Evolutionary conservation across 2,888 invertebrate species (phyloP), one percentile per base, ranked within the genome.

Genomic region (Pasiphila rectangulata): DNA sequence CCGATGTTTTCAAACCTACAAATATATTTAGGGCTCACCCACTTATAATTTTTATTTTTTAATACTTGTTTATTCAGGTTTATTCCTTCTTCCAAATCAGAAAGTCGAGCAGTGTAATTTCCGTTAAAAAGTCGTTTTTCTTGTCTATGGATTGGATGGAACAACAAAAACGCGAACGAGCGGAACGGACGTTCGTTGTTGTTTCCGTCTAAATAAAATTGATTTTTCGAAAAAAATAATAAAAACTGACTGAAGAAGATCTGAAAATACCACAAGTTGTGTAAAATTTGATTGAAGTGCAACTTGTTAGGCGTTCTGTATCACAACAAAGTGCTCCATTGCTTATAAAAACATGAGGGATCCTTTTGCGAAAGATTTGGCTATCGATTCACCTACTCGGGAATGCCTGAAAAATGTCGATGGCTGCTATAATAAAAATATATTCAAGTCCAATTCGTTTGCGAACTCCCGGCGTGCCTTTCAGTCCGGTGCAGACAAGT

Each of bases 401-500:
- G 82, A 85, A 46, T 85, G 83, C 60, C 66, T 84, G 38, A 79
- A 71, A 62, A 84, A 85, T 57, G 73, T 80, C 3, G 87, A 88
- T 53, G 82, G 86, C 43, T 88, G 87, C 64, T 87, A 80, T 56
- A 85, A 79, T 61, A 85, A 74, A 60, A 84, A 75, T 59, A 56
- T 88, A 61, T 73, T 83, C 78, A 79, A 88, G 77, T 65, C 83
- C 12, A 80, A 74, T 58, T 81, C 87, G 4, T 85, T 93, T 25
- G 91, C 90, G 21, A 93, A 91, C 66, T 92, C 93, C 4, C 89
- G 92, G 53, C 90, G 90, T 63, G 92, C 90, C 29, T 75, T 93
- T 35, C 90, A 93, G 61, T 91, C 90, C 34, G 91, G 93, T 19
- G 93, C 93, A 6, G 93, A 93, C 55, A 92, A 92, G 71, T 88